Percentiles rank a stretch among this genome's conserved stretches.
phyloP scores from a whole-genome alignment of 2,888 invertebrate species.

The Habrosyne pyritoides region DNA sequence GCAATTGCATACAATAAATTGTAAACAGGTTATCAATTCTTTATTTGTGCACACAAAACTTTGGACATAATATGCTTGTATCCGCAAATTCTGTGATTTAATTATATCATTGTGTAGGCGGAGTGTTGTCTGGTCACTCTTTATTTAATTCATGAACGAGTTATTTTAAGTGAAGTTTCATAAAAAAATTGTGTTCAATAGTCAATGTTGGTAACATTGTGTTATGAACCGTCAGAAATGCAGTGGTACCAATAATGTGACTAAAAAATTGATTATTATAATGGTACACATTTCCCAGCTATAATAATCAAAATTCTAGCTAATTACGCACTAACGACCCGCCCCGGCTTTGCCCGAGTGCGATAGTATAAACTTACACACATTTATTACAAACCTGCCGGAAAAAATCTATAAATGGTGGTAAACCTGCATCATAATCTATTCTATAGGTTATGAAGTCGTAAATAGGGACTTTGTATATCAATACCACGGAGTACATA shows the following conservation, averaged over 20 bases:
- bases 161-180: background rate
- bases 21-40: slow-evolving; percentile 7
- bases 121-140: slow-evolving; percentile 47
- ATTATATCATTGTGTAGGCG: slow-evolving; percentile 26
- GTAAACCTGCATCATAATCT: too few species aligned
- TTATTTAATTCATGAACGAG: slow-evolving; percentile 23
- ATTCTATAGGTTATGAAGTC: too few species aligned
- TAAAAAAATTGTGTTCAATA: background rate
- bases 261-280: too few species aligned
- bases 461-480: too few species aligned
- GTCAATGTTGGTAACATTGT: background rate
- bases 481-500: too few species aligned
- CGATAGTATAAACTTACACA: too few species aligned
- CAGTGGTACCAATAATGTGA: background rate
- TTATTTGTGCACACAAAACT: slow-evolving; percentile 24
- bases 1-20: background rate
- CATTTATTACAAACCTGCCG: too few species aligned
- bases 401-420: too few species aligned
- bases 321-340: too few species aligned
- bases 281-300: too few species aligned
- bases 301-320: too few species aligned
- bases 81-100: slow-evolving; percentile 61
- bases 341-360: too few species aligned
- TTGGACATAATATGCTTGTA: slow-evolving; percentile 32
- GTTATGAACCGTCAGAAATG: background rate